These are phyloP conservation scores for Philopotamus ludificatus DNA, from an alignment of 1,140 invertebrate genomes.

Conservation along the genomic window DNA sequence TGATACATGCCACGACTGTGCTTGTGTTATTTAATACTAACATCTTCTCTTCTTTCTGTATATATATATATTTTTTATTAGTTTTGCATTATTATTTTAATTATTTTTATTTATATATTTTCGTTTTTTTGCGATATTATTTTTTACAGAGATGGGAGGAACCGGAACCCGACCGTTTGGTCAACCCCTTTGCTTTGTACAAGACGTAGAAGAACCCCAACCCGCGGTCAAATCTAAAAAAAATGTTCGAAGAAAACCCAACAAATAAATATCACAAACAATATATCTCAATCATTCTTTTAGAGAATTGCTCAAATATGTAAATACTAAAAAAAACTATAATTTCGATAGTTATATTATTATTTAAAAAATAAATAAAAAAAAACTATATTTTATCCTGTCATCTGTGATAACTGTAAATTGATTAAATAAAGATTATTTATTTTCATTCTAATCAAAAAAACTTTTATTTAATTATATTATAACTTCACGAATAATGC, in stretches of 20 bases:
- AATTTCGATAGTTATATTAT: background rate
- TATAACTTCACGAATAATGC: no score
- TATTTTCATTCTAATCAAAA: conserved; percentile 38
- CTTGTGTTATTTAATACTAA: no score
- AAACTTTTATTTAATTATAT: no score
- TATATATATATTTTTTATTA: conserved; percentile 2
- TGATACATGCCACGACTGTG: no score
- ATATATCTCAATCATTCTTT: background rate
- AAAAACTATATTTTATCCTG: conserved; percentile 34
- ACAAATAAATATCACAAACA: conserved; percentile 32
- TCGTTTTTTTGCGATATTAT: conserved; percentile 53
- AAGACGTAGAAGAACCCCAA: conserved; percentile 59
- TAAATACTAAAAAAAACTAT: background rate
- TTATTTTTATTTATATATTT: conserved; percentile 45
- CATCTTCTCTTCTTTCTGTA: background rate
- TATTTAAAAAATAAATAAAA: conserved; percentile 4
- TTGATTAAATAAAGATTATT: conserved; percentile 38
- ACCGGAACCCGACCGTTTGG: conserved; percentile 72
- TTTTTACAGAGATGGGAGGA: conserved; percentile 58
- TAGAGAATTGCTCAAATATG: conserved; percentile 9
- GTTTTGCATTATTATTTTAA: conserved; percentile 35
- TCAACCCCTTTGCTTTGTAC: conserved; percentile 67
- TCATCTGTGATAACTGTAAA: conserved; percentile 43
- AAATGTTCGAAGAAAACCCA: conserved; percentile 56
- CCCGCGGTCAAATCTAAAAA: conserved; percentile 55